These are phyloP conservation scores for Cactoblastis cactorum DNA, from an alignment of 2,888 invertebrate species.

Conservation along the genomic window DNA sequence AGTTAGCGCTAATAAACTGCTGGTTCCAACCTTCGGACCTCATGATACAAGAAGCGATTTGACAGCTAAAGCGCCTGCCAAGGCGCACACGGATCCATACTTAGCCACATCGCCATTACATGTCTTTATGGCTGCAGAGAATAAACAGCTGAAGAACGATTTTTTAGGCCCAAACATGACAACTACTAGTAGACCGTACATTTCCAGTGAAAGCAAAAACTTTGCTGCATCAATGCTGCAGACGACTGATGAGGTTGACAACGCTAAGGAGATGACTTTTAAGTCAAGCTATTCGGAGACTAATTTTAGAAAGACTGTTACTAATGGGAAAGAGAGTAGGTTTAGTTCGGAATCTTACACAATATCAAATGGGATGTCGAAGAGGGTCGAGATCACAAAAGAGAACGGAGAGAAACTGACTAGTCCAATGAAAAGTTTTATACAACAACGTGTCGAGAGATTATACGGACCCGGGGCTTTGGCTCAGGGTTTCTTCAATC, in stretches of 20 bases:
- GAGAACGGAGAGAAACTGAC: conserved; percentile 69
- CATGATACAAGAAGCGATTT: conserved; percentile 71
- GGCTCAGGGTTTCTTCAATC: conserved; percentile 90
- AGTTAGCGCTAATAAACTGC: conserved; percentile 73
- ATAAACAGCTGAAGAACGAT: conserved; percentile 72
- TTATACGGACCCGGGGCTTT: conserved; percentile 92
- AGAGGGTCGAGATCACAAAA: conserved; percentile 68
- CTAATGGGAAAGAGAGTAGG: conserved; percentile 57
- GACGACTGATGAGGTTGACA: conserved; percentile 66
- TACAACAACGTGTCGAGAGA: conserved; percentile 92
- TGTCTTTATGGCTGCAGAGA: conserved; percentile 72
- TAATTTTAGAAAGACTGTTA: conserved; percentile 64
- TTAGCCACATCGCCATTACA: conserved; percentile 61
- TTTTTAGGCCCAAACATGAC: conserved; percentile 72
- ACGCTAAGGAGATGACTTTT: conserved; percentile 61
- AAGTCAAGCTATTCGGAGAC: conserved; percentile 74
- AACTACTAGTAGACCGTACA: conserved; percentile 59
- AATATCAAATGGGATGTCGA: conserved; percentile 68
- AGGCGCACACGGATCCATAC: conserved; percentile 74
- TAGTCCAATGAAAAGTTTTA: conserved; percentile 85
- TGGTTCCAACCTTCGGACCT: conserved; percentile 75
- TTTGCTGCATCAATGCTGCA: conserved; percentile 64
- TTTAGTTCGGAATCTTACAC: conserved; percentile 65
- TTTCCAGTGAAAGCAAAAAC: conserved; percentile 62
- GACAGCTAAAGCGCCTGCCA: conserved; percentile 72